Percentiles rank a stretch among this genome's conserved stretches.
These are phyloP conservation scores for Myotis planiceps DNA, from an alignment of 2,797 vertebrate genomes.

Conservation along the genomic window DNA sequence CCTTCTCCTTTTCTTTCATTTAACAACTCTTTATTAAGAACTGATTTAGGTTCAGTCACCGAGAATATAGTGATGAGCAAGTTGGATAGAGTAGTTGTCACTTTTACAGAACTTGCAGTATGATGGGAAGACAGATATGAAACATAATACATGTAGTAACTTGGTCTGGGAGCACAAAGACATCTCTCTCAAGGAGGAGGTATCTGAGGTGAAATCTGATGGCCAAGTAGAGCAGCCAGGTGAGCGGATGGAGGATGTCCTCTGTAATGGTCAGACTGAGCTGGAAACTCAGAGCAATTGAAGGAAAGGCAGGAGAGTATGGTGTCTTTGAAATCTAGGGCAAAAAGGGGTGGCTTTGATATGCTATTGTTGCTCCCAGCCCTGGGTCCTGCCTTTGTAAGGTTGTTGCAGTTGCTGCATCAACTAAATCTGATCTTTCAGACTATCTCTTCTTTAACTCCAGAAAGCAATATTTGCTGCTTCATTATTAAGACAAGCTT, in stretches of 20 bases:
- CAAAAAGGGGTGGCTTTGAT: neutral
- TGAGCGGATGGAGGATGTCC: rapidly evolving
- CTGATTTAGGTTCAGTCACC: neutral
- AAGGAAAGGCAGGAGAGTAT: neutral
- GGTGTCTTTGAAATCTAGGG: neutral
- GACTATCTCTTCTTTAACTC: neutral
- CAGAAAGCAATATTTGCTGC: neutral
- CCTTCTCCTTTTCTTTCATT: neutral
- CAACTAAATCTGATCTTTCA: neutral
- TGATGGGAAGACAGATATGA: neutral
- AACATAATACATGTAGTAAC: neutral
- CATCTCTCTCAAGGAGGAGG: neutral
- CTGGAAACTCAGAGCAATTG: neutral
- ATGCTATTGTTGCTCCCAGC: neutral
- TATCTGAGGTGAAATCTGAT: neutral
- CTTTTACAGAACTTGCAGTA: neutral
- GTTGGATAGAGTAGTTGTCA: neutral
- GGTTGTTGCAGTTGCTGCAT: neutral
- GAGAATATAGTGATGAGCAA: neutral
- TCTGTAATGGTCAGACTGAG: neutral
- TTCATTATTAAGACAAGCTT: neutral
- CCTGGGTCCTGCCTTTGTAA: neutral
- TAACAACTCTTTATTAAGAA: neutral
- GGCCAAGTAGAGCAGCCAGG: neutral
- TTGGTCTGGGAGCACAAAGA: neutral